A percentile compares a stretch with the other conserved stretches of the same genome.
Conservation (phyloP, 2,113 vertebrate genomes). For the Hippocampus mohnikei region DNA sequence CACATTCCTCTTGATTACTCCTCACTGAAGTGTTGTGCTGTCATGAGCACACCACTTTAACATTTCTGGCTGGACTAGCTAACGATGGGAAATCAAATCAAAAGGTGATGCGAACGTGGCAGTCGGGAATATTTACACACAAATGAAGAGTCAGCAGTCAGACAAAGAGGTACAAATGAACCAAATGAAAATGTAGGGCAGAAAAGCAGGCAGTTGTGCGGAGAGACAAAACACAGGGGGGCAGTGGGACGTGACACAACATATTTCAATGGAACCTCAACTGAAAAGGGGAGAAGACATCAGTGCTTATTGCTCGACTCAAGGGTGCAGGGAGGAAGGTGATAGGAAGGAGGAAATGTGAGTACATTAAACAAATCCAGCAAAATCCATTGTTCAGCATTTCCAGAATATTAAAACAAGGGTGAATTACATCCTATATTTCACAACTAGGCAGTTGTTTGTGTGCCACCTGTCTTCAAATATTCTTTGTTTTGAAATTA, state of each 20-base stretch:
- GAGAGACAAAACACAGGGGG: neutral
- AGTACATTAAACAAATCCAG: neutral
- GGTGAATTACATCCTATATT: neutral
- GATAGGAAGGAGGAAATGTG: neutral
- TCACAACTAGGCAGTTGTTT: neutral
- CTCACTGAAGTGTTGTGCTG: no score
- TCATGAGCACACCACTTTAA: no score
- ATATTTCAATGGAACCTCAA: slow-evolving; percentile 8
- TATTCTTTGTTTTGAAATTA: no score
- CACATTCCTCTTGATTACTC: no score
- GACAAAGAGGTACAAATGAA: slow-evolving; percentile 11
- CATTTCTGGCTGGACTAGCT: neutral
- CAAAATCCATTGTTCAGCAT: neutral
- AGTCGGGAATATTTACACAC: neutral
- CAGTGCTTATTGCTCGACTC: neutral
- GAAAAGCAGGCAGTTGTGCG: neutral
- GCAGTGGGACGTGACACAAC: slow-evolving; percentile 9
- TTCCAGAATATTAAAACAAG: neutral
- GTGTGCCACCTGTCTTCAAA: no score
- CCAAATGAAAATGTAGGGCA: neutral
- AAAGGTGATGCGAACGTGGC: neutral
- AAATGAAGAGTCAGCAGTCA: neutral
- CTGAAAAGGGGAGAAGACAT: slow-evolving; percentile 3
- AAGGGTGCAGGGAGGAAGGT: neutral
- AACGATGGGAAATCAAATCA: neutral